phyloP scores from a whole-genome alignment of 2,113 vertebrate species.

The Dromaius novaehollandiae region DNA sequence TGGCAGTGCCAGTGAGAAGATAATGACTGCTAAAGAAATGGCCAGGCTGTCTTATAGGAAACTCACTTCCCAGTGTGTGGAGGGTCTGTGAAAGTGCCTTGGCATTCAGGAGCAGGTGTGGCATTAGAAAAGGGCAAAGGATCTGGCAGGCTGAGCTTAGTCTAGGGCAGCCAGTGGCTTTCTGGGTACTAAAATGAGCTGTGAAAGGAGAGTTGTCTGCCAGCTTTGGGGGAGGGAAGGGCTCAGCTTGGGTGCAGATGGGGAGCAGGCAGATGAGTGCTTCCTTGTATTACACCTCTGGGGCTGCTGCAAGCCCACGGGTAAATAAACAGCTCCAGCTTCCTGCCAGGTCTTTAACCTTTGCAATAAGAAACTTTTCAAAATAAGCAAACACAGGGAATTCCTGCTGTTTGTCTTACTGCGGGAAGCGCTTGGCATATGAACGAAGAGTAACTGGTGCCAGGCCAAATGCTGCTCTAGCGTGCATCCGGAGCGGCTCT shows the following conservation, averaged over 20 bases:
- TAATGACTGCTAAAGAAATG: background rate
- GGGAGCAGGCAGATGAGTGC: background rate
- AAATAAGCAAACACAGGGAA: background rate
- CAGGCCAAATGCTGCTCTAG: background rate
- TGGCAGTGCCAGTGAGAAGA: background rate
- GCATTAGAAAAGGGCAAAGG: background rate
- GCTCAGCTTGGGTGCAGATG: background rate
- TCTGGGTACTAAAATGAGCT: background rate
- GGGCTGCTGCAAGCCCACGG: background rate
- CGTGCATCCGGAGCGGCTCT: accelerated
- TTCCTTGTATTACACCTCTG: background rate
- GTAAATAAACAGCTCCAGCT: constrained; percentile 16
- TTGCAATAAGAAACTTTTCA: background rate
- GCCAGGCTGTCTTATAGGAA: background rate
- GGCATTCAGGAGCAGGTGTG: background rate
- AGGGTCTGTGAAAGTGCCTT: background rate
- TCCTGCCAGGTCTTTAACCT: constrained; percentile 14
- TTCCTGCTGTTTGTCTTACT: constrained; percentile 5
- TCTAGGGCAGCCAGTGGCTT: background rate
- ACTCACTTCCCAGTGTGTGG: background rate
- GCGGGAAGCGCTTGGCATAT: background rate
- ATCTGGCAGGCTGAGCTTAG: background rate
- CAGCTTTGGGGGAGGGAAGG: background rate
- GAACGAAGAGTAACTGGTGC: background rate
- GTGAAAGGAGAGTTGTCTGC: background rate